Conservation (phyloP, 2,797 vertebrate species). For the Orestias chungarensis region DNA sequence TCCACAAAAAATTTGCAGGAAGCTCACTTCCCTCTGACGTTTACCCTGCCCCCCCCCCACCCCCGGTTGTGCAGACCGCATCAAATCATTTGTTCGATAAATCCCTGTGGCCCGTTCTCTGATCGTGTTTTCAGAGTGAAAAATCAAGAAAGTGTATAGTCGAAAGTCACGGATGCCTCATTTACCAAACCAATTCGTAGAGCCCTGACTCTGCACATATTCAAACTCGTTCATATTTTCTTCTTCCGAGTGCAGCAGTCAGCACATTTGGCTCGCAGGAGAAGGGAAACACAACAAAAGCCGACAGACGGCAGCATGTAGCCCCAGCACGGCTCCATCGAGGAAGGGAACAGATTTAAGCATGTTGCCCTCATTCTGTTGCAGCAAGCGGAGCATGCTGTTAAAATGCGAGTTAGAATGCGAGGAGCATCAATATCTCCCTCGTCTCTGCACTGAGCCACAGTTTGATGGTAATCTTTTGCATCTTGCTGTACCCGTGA, state of each 20-base stretch:
- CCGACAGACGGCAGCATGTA: conserved; percentile 54
- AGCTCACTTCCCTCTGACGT: neutral
- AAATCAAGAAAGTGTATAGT: conserved; percentile 3
- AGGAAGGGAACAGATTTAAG: conserved; percentile 48
- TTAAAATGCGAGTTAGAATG: conserved; percentile 39
- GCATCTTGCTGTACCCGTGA: conserved; percentile 23
- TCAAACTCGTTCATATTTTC: conserved; percentile 23
- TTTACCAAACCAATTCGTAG: conserved; percentile 27
- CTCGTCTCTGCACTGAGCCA: neutral
- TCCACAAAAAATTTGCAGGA: neutral
- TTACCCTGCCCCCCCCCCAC: too few species aligned
- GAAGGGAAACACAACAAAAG: conserved; percentile 30
- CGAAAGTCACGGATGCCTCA: conserved; percentile 24
- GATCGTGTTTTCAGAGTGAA: conserved; percentile 8
- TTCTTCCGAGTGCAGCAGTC: conserved; percentile 24
- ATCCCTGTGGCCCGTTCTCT: neutral
- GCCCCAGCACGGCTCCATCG: conserved; percentile 50
- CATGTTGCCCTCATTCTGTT: conserved; percentile 59
- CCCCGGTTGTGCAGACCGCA: neutral
- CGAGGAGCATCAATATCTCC: conserved; percentile 12
- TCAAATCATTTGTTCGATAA: conserved; percentile 11
- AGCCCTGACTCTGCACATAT: conserved; percentile 28
- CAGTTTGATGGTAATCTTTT: conserved; percentile 36
- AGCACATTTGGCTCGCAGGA: conserved; percentile 31
- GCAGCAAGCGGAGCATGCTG: conserved; percentile 32